Conservation (phyloP, 2,797 vertebrate genomes). For the Yasuhikotakia modesta region DNA sequence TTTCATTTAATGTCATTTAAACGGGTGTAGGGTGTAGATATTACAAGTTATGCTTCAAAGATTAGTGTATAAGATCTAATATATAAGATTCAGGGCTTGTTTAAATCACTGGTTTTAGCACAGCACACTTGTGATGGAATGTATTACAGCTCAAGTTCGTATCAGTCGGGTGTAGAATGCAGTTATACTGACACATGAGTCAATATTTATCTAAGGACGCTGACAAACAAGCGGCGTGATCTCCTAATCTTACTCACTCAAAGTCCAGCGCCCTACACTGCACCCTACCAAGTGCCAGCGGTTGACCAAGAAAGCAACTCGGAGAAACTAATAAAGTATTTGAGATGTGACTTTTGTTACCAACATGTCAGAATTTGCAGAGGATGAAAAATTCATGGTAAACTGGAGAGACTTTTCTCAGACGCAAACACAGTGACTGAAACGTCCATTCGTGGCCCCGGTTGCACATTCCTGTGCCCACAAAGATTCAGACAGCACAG, state of each 20-base stretch:
- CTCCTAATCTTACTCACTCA: constrained; percentile 1
- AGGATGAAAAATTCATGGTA: constrained; percentile 24
- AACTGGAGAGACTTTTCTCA: constrained; percentile 22
- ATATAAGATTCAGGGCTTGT: not conserved
- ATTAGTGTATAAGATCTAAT: too few relatives aligned
- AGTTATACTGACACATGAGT: constrained; percentile 5
- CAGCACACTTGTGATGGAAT: not conserved
- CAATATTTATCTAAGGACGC: constrained; percentile 25
- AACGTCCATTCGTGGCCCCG: constrained; percentile 25
- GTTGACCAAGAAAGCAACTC: constrained; percentile 12
- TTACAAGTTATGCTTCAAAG: too few relatives aligned
- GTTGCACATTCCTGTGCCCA: constrained; percentile 40
- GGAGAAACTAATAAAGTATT: constrained; percentile 33
- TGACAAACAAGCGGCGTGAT: constrained; percentile 15
- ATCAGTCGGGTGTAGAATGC: not conserved
- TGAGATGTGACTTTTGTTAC: constrained; percentile 7
- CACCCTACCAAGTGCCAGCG: not conserved
- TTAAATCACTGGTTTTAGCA: not conserved
- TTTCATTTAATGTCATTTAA: too few relatives aligned
- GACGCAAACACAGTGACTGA: constrained; percentile 1
- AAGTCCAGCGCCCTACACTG: not conserved
- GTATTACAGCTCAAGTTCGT: not conserved
- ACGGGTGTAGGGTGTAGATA: too few relatives aligned
- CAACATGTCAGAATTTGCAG: constrained; percentile 36
- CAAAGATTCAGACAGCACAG: constrained; percentile 40